These are phyloP conservation scores for Poeciliopsis gracilis DNA, from an alignment of 2,797 vertebrate genomes.

Conservation along the genomic window DNA sequence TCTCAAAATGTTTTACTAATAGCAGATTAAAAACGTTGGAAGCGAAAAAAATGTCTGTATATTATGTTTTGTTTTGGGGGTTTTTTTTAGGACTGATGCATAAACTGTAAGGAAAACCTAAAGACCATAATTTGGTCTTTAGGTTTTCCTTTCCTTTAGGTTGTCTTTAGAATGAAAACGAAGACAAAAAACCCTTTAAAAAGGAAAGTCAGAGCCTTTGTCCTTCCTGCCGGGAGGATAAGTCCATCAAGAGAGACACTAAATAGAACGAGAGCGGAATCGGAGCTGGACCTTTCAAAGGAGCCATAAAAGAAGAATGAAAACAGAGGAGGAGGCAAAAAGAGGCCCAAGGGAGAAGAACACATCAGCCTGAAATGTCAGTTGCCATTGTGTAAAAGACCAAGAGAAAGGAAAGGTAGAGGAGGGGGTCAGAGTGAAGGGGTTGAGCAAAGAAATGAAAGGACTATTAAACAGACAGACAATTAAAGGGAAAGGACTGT, in stretches of 20 bases:
- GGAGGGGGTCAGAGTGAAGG: conserved; percentile 11
- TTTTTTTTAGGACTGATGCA: not conserved
- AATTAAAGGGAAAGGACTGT: conserved; percentile 19
- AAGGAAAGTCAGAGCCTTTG: conserved; percentile 33
- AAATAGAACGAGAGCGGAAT: conserved; percentile 24
- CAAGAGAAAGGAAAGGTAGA: conserved; percentile 21
- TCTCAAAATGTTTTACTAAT: too few species aligned
- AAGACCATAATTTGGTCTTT: too few species aligned
- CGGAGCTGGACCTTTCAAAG: conserved; percentile 14
- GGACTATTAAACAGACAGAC: conserved; percentile 4
- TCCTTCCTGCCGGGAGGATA: not conserved
- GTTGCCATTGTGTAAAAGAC: conserved; percentile 56
- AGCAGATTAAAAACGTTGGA: not conserved
- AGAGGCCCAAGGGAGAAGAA: conserved; percentile 49
- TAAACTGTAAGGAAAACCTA: not conserved
- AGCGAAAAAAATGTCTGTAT: not conserved
- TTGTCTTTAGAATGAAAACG: not conserved
- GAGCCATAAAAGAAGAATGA: conserved; percentile 15
- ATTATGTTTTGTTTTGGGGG: too few species aligned
- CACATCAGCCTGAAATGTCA: conserved; percentile 62
- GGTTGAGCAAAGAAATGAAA: not conserved
- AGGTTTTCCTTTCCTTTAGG: too few species aligned
- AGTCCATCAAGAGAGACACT: not conserved
- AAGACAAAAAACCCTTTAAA: not conserved
- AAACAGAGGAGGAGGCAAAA: conserved; percentile 23